A percentile compares a stretch with the other conserved stretches of the same genome.
phyloP scores from a whole-genome alignment of 2,888 invertebrate genomes.

The Andrena hattorfiana region DNA sequence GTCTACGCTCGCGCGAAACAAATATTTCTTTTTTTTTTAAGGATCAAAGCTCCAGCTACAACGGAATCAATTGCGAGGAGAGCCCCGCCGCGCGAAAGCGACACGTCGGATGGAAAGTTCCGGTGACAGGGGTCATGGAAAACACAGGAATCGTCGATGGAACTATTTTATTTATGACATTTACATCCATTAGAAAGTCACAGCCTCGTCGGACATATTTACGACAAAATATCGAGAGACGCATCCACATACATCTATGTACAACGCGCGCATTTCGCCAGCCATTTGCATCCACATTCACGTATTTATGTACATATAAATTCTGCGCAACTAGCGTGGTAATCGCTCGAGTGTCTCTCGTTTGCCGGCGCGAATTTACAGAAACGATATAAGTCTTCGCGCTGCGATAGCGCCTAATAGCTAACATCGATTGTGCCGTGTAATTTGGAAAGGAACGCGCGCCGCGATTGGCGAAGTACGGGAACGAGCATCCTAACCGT shows the following conservation, averaged over 20 bases:
- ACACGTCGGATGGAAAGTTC: constrained; percentile 34
- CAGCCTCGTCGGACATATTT: constrained; percentile 74
- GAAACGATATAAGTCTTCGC: constrained; percentile 10
- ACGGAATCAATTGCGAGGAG: too few relatives aligned
- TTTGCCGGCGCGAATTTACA: constrained; percentile 20
- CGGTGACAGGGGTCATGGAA: constrained; percentile 36
- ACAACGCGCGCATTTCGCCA: constrained; percentile 12
- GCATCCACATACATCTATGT: constrained; percentile 38
- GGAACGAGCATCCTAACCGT: neutral
- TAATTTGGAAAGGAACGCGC: neutral
- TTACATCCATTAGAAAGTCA: constrained; percentile 76
- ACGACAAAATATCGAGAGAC: constrained; percentile 55
- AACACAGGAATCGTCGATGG: constrained; percentile 55
- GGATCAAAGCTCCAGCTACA: too few relatives aligned
- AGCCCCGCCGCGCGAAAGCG: neutral
- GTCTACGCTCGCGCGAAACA: neutral
- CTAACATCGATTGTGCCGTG: constrained; percentile 1
- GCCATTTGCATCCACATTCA: constrained; percentile 11
- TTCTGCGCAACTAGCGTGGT: constrained; percentile 17
- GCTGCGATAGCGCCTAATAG: too few relatives aligned
- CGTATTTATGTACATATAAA: constrained; percentile 32
- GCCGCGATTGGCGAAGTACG: neutral
- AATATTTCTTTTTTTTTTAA: too few relatives aligned
- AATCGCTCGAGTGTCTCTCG: constrained; percentile 23
- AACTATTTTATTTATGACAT: constrained; percentile 74